Evolutionary conservation across 2,888 invertebrate species (phyloP).

Genomic region (Tipula confusa): DNA sequence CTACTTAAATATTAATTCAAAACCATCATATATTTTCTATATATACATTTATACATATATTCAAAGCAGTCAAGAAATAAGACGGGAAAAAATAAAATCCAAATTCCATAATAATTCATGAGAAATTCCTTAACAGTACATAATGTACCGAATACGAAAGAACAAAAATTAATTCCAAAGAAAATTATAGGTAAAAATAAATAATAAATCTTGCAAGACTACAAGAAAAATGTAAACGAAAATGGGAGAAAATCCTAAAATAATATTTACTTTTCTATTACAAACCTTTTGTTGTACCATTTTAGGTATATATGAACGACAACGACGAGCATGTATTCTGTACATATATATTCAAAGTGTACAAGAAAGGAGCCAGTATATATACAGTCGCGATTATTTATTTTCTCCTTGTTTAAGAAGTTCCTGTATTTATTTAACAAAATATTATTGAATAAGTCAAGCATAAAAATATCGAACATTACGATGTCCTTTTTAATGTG

Average conservation of each 20-base stretch:
- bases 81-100: not conserved
- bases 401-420: not conserved
- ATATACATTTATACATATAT: not conserved
- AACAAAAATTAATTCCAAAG: not conserved
- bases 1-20: not conserved
- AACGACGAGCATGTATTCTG: not conserved
- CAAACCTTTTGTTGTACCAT: slow-evolving; percentile 4
- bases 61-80: not conserved
- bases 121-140: not conserved
- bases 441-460: not conserved
- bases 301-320: not conserved
- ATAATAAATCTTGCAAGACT: not conserved
- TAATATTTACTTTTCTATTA: not conserved
- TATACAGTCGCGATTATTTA: not conserved
- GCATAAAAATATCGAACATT: not conserved
- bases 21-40: not conserved
- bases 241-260: not conserved
- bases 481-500: not conserved
- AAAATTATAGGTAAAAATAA: slow-evolving; percentile 20
- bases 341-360: not conserved
- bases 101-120: slow-evolving; percentile 25
- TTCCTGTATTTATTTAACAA: not conserved
- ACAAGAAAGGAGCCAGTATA: not conserved
- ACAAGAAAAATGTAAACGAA: not conserved
- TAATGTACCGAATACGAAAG: not conserved